These are phyloP conservation scores for Azorinus chamasolen DNA, from an alignment of 2,888 invertebrate species.

Conservation along the genomic window DNA sequence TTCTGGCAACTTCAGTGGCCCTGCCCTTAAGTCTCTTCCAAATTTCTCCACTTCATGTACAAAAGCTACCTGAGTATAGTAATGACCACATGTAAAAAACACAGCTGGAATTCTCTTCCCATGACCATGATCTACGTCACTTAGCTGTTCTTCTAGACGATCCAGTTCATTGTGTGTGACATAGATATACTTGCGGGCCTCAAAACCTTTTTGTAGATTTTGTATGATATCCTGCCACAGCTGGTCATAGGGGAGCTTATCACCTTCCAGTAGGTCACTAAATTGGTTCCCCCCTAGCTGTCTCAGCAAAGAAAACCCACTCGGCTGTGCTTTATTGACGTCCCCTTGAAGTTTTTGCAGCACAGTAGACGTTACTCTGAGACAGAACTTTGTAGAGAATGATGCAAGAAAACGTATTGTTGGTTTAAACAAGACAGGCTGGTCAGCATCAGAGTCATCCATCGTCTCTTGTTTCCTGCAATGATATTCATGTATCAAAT, in stretches of 20 bases:
- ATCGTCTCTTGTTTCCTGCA: no score
- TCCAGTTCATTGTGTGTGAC: slow-evolving; percentile 78
- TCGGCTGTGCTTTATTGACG: slow-evolving; percentile 52
- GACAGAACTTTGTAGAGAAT: slow-evolving; percentile 68
- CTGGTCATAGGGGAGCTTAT: slow-evolving; percentile 71
- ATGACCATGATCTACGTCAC: slow-evolving; percentile 37
- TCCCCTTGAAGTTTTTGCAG: slow-evolving; percentile 53
- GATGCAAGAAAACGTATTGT: slow-evolving; percentile 30
- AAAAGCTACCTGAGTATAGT: slow-evolving; percentile 73
- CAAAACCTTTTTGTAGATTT: slow-evolving; percentile 73
- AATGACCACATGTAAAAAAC: slow-evolving; percentile 83
- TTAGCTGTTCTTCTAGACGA: slow-evolving; percentile 69
- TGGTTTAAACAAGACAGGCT: slow-evolving; percentile 21
- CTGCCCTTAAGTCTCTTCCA: slow-evolving; percentile 63
- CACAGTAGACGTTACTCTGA: slow-evolving; percentile 58
- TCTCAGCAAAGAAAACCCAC: slow-evolving; percentile 26
- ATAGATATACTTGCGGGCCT: slow-evolving; percentile 70
- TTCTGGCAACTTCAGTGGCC: slow-evolving; percentile 68
- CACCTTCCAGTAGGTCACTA: slow-evolving; percentile 45
- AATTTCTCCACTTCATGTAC: slow-evolving; percentile 69
- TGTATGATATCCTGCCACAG: slow-evolving; percentile 80
- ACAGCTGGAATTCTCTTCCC: slow-evolving; percentile 56
- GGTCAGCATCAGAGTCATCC: no score
- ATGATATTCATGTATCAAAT: no score
- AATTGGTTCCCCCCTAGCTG: slow-evolving; percentile 48